Conservation (phyloP, 2,113 vertebrate genomes). For the Aegotheles bennettii region DNA sequence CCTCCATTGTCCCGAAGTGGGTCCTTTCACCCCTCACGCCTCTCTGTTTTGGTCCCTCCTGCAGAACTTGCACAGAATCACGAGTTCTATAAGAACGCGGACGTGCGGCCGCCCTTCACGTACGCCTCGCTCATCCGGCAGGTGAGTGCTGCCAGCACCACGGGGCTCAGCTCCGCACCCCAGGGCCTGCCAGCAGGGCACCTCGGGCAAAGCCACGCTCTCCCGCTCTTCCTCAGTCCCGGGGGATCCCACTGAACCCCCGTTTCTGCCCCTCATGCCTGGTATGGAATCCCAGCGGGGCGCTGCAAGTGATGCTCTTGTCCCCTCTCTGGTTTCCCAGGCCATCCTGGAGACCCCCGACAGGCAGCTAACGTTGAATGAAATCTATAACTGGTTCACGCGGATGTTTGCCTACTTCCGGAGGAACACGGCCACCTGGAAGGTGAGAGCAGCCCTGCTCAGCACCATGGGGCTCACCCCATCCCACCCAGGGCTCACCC, state of each 20-base stretch:
- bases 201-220: accelerated
- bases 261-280: accelerated
- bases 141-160: constrained; percentile 69
- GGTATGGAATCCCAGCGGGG: accelerated
- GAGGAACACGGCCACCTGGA: constrained; percentile 99
- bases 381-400: constrained; percentile 99
- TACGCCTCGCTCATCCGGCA: constrained; percentile 98
- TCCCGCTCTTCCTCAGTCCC: neutral
- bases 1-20: accelerated
- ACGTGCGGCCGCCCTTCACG: constrained; percentile 96
- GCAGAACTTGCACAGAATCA: constrained; percentile 99
- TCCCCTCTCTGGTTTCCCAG: constrained; percentile 62
- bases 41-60: accelerated
- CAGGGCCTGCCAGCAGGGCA: neutral
- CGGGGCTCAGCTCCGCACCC: neutral
- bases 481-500: too few species aligned
- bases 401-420: constrained; percentile 99
- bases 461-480: neutral
- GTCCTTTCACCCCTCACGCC: neutral
- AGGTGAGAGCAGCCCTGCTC: constrained; percentile 77
- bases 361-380: constrained; percentile 97
- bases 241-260: neutral
- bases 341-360: constrained; percentile 98
- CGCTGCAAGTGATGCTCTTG: neutral
- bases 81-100: constrained; percentile 99